Base-by-base conservation (phyloP, 2,797 vertebrate genomes). In the Xerus rutilus region DNA sequence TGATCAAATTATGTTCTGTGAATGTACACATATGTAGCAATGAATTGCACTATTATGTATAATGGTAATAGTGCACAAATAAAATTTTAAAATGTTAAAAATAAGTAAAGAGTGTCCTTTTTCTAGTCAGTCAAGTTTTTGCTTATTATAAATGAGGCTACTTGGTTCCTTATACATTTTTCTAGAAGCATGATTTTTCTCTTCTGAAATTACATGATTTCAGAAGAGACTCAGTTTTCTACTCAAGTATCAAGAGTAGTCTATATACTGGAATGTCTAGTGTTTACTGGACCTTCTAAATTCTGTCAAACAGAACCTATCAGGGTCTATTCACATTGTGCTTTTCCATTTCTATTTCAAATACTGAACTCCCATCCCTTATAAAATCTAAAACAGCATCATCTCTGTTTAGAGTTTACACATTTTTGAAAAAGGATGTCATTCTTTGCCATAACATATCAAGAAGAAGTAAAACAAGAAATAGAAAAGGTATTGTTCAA, bases 381-480 rank as follows among this genome's bases (percentile, higher is more conserved):
- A 59, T n/a, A 54, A n/a, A 87, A 39, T 52, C 77, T 18, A 49
- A 94, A 74, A 5, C 1, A 73, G 15, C 10, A 5, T 74, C 23
- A 92, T 47, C 20, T 74, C 74, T 32, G 39, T 35, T 62, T n/a
- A 47, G 70, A 21, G 43, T 74, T 93, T 91, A 79, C 45, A 32
- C 11, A 1, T 23, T 90, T 87, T 96, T 91, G 49, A 73, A 70
- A 79, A 92, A 64, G 17, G 2, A 89, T 94, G 32, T 88, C 13
- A 73, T 5, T 82, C 35, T 92, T 93, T 89, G 15, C 12, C 5
- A 6, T 28, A 67, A 74, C 5, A 10, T 70, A 81, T 59, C 35
- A 96, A 76, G 45, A 88, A 32, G 21, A 91, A 59, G 57, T 62
- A 76, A 67, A 93, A 70, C 2, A 77, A 72, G 25, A 93, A 82